Evolutionary conservation across 2,888 invertebrate genomes (phyloP).

Genomic region (Zhuqinia jingwanae): DNA sequence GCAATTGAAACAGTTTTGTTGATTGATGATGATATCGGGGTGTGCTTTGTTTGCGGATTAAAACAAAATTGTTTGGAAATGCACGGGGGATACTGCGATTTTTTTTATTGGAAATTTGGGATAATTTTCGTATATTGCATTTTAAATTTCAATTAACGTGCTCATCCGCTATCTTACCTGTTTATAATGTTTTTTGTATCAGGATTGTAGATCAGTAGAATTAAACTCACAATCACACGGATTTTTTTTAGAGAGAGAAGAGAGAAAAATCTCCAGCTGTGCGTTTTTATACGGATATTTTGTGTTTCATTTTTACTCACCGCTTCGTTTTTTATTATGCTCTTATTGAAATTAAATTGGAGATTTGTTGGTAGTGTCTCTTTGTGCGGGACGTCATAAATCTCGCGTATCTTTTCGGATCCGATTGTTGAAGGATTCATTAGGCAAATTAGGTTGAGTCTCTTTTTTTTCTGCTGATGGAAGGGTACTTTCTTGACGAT

Average conservation of each 20-base stretch:
- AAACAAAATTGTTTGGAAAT: neutral
- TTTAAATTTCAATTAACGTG: neutral
- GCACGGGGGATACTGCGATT: too few relatives aligned
- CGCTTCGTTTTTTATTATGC: neutral
- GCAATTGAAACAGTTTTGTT: too few relatives aligned
- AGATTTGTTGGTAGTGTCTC: neutral
- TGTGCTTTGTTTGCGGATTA: too few relatives aligned
- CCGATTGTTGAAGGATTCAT: slow-evolving; percentile 60
- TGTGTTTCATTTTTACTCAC: neutral
- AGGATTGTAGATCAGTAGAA: too few relatives aligned
- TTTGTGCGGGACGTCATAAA: neutral
- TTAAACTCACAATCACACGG: too few relatives aligned
- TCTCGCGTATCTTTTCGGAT: neutral
- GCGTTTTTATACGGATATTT: slow-evolving; percentile 28
- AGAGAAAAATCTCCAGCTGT: slow-evolving; percentile 22
- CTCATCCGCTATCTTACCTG: too few relatives aligned
- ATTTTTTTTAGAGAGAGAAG: too few relatives aligned
- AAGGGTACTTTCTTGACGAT: neutral
- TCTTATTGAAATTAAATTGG: slow-evolving; percentile 1
- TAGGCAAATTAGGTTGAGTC: slow-evolving; percentile 77
- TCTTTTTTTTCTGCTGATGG: slow-evolving; percentile 52
- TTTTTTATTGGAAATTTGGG: too few relatives aligned
- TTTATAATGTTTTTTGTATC: too few relatives aligned
- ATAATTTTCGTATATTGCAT: too few relatives aligned
- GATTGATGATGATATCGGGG: too few relatives aligned